Conservation (phyloP, 2,888 invertebrate species). For the Noctua janthina region DNA sequence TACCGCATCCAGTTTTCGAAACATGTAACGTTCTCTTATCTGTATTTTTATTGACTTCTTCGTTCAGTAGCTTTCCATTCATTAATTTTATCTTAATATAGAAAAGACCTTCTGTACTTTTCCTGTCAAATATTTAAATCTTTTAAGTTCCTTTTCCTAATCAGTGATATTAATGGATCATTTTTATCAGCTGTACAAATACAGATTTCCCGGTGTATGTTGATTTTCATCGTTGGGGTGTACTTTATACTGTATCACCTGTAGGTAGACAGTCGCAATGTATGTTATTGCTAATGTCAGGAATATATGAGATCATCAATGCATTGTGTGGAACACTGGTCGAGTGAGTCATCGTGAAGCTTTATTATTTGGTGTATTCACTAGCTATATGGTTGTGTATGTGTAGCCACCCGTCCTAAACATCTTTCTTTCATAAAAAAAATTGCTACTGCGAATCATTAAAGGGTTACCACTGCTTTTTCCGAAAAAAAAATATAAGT, state of each 20-base stretch:
- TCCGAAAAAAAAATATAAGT: background rate
- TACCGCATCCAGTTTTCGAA: background rate
- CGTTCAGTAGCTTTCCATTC: conserved; percentile 6
- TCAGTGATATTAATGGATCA: conserved; percentile 31
- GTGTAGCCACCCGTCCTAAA: background rate
- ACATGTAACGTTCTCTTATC: background rate
- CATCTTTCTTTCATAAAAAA: background rate
- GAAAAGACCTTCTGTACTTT: conserved; percentile 17
- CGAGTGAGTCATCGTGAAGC: background rate
- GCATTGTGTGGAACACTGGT: conserved; percentile 7
- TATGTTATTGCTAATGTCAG: background rate
- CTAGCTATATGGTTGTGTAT: background rate
- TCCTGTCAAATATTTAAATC: conserved; percentile 11
- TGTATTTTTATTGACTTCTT: background rate
- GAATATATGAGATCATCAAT: conserved; percentile 34
- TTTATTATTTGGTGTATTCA: background rate
- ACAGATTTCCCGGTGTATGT: conserved; percentile 20
- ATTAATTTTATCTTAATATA: background rate
- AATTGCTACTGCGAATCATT: background rate
- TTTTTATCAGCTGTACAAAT: conserved; percentile 31
- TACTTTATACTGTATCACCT: conserved; percentile 1
- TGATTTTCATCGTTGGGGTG: conserved; percentile 21
- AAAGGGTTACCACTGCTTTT: background rate
- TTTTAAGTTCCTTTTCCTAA: conserved; percentile 26
- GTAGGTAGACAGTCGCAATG: background rate